phyloP scores from a whole-genome alignment of 2,888 invertebrate genomes.

The Ormyrus pomaceus region DNA sequence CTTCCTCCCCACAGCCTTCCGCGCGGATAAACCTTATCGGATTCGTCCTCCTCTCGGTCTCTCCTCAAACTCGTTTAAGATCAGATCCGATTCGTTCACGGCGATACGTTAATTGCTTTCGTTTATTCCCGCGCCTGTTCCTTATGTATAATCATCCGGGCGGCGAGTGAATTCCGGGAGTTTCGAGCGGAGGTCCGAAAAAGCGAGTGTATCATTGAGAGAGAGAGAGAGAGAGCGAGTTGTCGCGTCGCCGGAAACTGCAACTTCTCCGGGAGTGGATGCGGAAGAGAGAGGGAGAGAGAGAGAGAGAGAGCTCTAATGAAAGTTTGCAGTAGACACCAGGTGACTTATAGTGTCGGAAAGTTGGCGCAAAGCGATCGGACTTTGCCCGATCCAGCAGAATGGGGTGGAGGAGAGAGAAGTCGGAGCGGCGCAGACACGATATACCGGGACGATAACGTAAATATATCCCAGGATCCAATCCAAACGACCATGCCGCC shows the following conservation, averaged over 20 bases:
- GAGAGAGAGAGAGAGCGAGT: conserved; percentile 22
- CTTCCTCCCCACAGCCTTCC: not conserved
- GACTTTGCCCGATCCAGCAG: conserved; percentile 36
- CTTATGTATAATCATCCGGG: not conserved
- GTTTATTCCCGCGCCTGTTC: not conserved
- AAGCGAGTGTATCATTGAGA: conserved; percentile 42
- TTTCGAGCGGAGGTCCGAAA: conserved; percentile 39
- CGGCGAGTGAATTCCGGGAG: conserved; percentile 14
- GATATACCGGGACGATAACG: conserved; percentile 50
- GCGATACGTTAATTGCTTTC: conserved; percentile 28
- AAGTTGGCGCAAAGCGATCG: conserved; percentile 56
- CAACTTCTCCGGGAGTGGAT: conserved; percentile 12
- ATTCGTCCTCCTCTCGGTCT: conserved; percentile 11
- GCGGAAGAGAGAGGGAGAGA: conserved; percentile 1
- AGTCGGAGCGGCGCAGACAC: conserved; percentile 13
- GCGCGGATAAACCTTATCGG: conserved; percentile 28
- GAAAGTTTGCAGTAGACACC: conserved; percentile 56
- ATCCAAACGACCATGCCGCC: conserved; percentile 41
- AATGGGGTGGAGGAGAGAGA: conserved; percentile 10
- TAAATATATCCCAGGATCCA: conserved; percentile 56
- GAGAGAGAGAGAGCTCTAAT: conserved; percentile 42
- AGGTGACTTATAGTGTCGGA: conserved; percentile 53
- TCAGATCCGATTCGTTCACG: not conserved
- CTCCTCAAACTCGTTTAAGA: conserved; percentile 34
- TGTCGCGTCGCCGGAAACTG: conserved; percentile 26